Percentiles rank a stretch among this genome's conserved stretches.
phyloP scores from a whole-genome alignment of 1,140 invertebrate species.

The Belonocnema kinseyi region DNA sequence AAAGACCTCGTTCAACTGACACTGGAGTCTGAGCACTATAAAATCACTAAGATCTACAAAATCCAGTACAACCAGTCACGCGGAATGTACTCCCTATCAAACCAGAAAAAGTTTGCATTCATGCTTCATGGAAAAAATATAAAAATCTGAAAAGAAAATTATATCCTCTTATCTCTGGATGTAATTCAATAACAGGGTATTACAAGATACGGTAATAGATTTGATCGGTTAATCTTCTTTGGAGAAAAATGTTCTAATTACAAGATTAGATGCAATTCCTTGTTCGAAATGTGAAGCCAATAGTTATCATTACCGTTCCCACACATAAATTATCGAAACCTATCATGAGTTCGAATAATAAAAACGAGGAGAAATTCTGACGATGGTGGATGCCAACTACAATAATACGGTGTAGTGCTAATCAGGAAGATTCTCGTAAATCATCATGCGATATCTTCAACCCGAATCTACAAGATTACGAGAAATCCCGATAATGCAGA shows the following conservation, averaged over 20 bases:
- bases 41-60: not conserved
- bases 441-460: slow-evolving; percentile 1
- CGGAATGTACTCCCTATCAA: not conserved
- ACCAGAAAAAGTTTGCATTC: not conserved
- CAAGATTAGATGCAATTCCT: no score
- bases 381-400: slow-evolving; percentile 2
- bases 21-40: slow-evolving; percentile 2
- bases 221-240: no score
- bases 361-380: not conserved
- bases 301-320: no score
- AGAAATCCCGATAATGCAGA: slow-evolving; percentile 26
- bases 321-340: not conserved
- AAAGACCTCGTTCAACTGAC: slow-evolving; percentile 11
- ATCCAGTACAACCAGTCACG: not conserved
- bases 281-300: no score
- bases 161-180: no score
- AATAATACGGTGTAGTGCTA: not conserved
- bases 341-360: not conserved
- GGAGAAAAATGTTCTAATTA: no score
- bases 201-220: no score
- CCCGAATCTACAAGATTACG: slow-evolving; percentile 20
- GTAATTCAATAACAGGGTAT: no score
- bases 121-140: no score
- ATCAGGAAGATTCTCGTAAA: slow-evolving; percentile 25
- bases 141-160: no score